Evolutionary conservation across 30 jellyfish, hydroid and myxozoan species (phyloP), one percentile per base, ranked within the genome.

Genomic region (Aurelia aurita): DNA sequence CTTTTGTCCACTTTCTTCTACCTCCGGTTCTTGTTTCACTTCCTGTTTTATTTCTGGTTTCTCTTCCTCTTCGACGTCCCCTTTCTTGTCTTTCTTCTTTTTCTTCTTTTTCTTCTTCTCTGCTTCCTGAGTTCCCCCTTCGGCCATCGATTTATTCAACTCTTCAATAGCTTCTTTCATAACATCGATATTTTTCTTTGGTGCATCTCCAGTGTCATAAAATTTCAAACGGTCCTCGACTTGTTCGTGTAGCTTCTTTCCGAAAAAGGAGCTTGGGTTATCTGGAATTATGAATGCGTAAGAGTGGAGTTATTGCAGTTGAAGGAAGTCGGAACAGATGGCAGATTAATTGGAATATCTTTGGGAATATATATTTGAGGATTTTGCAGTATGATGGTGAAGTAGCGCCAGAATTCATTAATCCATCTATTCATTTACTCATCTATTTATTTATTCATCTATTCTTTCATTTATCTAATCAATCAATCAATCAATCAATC

Each of bases 201-300:
- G 99, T 27, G 97, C 92, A 26, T 95, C 97, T 25, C 99, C 99
- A 45, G 97, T 85, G 61, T 84, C 97, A 69, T 89, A 95, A 76
- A 84, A 95, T 79, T 83, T 80, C 86, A 95, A 74, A 19, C 99
- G 97, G 51, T 95, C 99, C 23, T 95, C 99, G 8, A 95, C 97
- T 79, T 95, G 99, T 62, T 95, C 97, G 75, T 95, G 97, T 16
- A 95, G 83, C 51, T 87, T 85, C 89, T 95, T 95, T 2, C 99
- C 99, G 75, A 84, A 89, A 45, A 95, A 65, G 49, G 80, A 63
- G 29, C 77, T 84, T 31, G 99, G 99, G 67, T 61, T 77, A 26
- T 95, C 99, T 89, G 45, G 15, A 29, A 69, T n/a, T 7, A 55
- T 11, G 15, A 39, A 4, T 39, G 9, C 0, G 9, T 34, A 0